Conservation (phyloP, 2,113 vertebrate species). For the Nesogale talazaci region DNA sequence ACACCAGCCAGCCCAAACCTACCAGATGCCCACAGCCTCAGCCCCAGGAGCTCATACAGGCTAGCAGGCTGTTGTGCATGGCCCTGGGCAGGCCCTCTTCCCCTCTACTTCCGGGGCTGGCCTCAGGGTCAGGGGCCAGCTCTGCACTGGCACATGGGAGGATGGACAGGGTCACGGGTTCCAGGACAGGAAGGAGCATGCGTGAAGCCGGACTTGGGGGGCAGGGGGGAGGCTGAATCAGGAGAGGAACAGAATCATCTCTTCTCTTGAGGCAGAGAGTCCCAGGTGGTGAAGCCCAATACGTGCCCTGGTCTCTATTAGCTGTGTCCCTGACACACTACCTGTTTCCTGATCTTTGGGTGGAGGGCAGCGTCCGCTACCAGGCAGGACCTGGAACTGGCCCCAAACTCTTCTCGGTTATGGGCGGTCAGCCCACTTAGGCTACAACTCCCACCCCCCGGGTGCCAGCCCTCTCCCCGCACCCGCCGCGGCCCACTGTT, state of each 20-base stretch:
- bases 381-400: not conserved
- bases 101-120: too few relatives aligned
- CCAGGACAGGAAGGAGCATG: not conserved
- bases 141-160: not conserved
- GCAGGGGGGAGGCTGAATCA: not conserved
- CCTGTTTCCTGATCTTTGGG: not conserved
- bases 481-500: not conserved
- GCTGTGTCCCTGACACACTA: not conserved
- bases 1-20: not conserved
- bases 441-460: not conserved
- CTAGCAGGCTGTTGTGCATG: not conserved
- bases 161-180: not conserved
- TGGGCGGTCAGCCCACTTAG: not conserved
- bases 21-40: not conserved
- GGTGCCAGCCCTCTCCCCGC: not conserved
- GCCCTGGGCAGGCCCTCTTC: too few relatives aligned
- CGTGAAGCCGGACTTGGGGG: not conserved
- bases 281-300: not conserved
- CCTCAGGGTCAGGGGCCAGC: too few relatives aligned
- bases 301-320: not conserved
- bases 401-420: not conserved
- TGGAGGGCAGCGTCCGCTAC: not conserved
- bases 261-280: not conserved
- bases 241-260: not conserved
- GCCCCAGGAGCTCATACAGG: not conserved